Base-by-base conservation (phyloP, 2,797 vertebrate genomes). In the Okamejei kenojei region DNA sequence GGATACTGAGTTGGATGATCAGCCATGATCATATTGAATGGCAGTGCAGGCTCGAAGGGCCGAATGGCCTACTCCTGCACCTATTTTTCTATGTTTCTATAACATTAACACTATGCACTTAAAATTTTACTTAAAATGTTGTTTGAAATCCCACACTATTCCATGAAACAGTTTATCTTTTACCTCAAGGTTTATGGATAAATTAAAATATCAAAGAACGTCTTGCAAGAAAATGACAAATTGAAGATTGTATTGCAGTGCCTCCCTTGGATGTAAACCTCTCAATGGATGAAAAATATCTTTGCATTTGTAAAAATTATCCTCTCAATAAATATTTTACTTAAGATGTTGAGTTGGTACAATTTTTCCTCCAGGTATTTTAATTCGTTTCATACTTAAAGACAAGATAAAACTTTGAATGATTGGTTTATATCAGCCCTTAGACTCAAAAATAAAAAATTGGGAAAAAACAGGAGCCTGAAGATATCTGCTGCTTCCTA, bases 321-420 rank as follows among this genome's bases (percentile, higher is more conserved):
- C 71, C 71, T 23, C 26, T 38, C 45, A 54, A 76, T 92, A 92
- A 92, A 92, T 92, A 92, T 76, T 76, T 92, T 92, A 92, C 45
- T 92, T 92, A 92, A 76, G 45, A 92, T 92, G 0, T 92, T 74
- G 11, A 54, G 71, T 10, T 54, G 21, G 35, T 74, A 23, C 90
- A 92, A 76, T 26, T 54, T 92, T 92, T 92, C 71, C 90, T 92
- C 71, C 9, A 21, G 38, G 71, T 92, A 23, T 54, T 73, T 92
- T 54, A n/a, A 92, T 92, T 74, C 54, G 35, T 92, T 45, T 88
- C 17, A 32, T 35, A 68, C 32, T 63, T 88, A 21, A 88, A 68
- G 19, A 88, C 32, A 68, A 1, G 63, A 9, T 68, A 68, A 88
- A 88, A 17, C 32, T 88, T 68, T 8, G 61, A 65, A 88, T 68